Evolutionary conservation across 2,797 vertebrate genomes (phyloP).

Genomic region (Thamnophis elegans): DNA sequence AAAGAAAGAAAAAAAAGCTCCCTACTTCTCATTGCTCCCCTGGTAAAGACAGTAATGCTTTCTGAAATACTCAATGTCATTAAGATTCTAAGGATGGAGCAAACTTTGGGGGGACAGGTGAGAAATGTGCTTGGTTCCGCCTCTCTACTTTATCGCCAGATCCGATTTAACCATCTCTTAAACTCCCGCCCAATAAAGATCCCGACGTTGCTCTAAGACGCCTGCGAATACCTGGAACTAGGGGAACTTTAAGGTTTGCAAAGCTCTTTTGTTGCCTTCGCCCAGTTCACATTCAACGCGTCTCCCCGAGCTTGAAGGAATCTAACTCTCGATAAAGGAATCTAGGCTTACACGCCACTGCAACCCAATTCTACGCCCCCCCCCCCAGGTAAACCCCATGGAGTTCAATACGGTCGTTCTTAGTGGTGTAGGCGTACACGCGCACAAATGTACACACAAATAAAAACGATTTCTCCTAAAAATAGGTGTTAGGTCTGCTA

Average conservation of each 20-base stretch:
- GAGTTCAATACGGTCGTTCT: not conserved
- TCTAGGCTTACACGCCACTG: not conserved
- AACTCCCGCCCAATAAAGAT: not conserved
- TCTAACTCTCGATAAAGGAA: not conserved
- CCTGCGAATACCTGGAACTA: not conserved
- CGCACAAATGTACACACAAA: no score
- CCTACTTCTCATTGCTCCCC: not conserved
- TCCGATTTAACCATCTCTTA: conserved; percentile 11
- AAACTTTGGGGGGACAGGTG: not conserved
- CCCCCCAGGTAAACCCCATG: not conserved
- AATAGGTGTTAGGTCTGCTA: not conserved
- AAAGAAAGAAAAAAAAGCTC: not conserved
- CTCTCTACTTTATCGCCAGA: conserved; percentile 28
- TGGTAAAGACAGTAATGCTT: not conserved
- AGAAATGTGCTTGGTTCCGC: not conserved
- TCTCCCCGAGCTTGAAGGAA: not conserved
- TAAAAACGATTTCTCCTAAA: not conserved
- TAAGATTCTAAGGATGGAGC: conserved; percentile 6
- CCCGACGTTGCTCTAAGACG: not conserved
- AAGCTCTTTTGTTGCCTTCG: not conserved
- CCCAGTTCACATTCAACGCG: not conserved
- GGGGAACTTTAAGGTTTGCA: not conserved
- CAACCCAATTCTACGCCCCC: not conserved
- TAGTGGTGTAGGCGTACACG: not conserved
- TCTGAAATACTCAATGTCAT: not conserved